These are phyloP conservation scores for Diarsia mendica DNA, from an alignment of 2,888 invertebrate genomes.

Conservation along the genomic window DNA sequence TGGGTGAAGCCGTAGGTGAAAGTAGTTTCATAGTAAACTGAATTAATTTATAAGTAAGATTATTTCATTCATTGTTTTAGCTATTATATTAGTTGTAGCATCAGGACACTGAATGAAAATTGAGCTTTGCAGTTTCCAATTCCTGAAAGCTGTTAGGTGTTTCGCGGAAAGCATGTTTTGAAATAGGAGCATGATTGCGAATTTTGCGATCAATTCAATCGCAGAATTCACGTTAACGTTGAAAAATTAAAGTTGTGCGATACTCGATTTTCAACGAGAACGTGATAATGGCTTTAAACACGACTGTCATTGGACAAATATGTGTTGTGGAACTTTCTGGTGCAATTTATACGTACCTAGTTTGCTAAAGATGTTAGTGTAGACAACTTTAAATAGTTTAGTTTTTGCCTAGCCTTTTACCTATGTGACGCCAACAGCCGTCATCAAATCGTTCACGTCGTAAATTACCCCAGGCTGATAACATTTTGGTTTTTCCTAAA, in stretches of 20 bases:
- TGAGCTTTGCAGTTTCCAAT: constrained; percentile 3
- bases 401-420: too few species aligned
- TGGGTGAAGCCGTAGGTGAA: background rate
- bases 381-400: background rate
- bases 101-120: background rate
- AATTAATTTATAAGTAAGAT: background rate
- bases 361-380: background rate
- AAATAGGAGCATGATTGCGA: background rate
- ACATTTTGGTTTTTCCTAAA: too few species aligned
- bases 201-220: constrained; percentile 15
- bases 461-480: too few species aligned
- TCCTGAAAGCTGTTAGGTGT: background rate
- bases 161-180: background rate
- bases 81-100: background rate
- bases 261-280: too few species aligned
- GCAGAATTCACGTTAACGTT: background rate
- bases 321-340: background rate
- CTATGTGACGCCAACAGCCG: too few species aligned
- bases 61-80: background rate
- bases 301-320: background rate
- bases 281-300: too few species aligned
- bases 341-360: background rate
- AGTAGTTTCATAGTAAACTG: background rate
- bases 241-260: constrained; percentile 17
- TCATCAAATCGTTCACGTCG: too few species aligned